Percentiles rank a stretch among this genome's conserved stretches.
These are phyloP conservation scores for Aproaerema taeniolella DNA, from an alignment of 2,888 invertebrate genomes.

Conservation along the genomic window DNA sequence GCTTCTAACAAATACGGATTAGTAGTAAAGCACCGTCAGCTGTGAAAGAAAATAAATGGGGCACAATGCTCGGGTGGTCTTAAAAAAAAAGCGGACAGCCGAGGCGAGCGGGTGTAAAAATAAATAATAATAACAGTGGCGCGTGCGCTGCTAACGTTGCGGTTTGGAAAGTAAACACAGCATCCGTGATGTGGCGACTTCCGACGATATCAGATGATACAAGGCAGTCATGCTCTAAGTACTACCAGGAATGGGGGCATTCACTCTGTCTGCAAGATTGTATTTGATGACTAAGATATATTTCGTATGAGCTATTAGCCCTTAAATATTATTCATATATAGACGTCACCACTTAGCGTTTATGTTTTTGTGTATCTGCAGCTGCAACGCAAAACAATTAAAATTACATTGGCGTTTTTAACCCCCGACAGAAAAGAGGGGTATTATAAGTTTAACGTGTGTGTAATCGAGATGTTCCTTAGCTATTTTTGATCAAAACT, in stretches of 20 bases:
- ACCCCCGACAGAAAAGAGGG: no score
- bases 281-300: no score
- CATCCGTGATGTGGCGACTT: conserved; percentile 58
- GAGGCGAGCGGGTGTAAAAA: conserved; percentile 48
- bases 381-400: no score
- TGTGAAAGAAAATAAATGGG: conserved; percentile 24
- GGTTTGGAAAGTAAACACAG: conserved; percentile 64
- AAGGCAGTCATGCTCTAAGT: conserved; percentile 16
- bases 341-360: no score
- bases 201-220: conserved; percentile 44
- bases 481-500: no score
- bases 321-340: no score
- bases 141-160: conserved; percentile 48
- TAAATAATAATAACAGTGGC: conserved; percentile 63
- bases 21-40: conserved; percentile 17
- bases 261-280: conserved; percentile 4
- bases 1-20: no score
- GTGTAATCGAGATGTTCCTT: no score
- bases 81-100: conserved; percentile 34
- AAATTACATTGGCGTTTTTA: no score
- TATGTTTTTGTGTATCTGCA: no score
- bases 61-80: conserved; percentile 53
- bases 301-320: no score
- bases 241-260: conserved; percentile 1
- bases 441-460: no score